Conservation (phyloP, 2,888 invertebrate genomes). For the Gastracanthus pulcherrimus region DNA sequence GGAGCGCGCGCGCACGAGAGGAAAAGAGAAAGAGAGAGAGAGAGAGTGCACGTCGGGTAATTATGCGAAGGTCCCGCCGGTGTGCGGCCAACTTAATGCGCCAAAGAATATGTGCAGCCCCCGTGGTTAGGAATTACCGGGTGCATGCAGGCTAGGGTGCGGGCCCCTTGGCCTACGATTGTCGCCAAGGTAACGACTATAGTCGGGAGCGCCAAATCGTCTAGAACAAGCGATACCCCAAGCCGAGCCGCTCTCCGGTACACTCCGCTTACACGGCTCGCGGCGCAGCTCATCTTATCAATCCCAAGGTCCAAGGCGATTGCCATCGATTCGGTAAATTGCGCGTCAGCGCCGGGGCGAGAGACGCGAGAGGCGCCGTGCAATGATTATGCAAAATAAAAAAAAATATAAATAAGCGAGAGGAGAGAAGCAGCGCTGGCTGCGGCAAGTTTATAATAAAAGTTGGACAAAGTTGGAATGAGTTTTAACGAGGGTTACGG, state of each 20-base stretch:
- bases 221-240: not conserved
- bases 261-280: not conserved
- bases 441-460: not conserved
- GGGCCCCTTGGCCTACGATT: not conserved
- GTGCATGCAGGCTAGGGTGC: too few species aligned
- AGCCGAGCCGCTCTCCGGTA: too few species aligned
- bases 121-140: not conserved
- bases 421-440: not conserved
- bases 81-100: not conserved
- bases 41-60: too few species aligned
- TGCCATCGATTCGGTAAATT: constrained; percentile 1
- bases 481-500: constrained; percentile 37
- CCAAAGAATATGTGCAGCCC: not conserved
- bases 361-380: too few species aligned
- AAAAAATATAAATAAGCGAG: not conserved
- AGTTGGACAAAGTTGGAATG: constrained; percentile 27
- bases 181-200: not conserved
- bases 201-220: not conserved
- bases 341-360: not conserved
- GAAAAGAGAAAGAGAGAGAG: too few species aligned
- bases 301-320: constrained; percentile 11
- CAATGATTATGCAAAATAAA: not conserved
- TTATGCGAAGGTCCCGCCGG: too few species aligned
- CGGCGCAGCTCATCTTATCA: not conserved
- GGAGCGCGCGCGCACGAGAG: too few species aligned